Conservation (phyloP, 2,113 vertebrate genomes). For the Regulus satrapa region DNA sequence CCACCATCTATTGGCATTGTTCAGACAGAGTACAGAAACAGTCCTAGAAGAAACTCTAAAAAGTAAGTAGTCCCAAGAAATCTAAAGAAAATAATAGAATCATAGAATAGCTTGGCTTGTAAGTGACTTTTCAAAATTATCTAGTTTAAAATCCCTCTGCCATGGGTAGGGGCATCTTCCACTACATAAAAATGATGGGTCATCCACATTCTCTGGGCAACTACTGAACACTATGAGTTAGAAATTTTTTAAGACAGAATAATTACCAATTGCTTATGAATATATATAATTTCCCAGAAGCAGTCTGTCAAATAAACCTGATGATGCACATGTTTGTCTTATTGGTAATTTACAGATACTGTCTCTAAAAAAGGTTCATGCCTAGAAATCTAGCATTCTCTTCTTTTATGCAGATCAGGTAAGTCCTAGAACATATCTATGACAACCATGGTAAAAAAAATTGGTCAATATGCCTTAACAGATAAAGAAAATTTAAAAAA, state of each 20-base stretch:
- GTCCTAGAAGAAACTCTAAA: not conserved
- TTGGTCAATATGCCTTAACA: not conserved
- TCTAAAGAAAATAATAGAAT: not conserved
- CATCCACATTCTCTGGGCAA: not conserved
- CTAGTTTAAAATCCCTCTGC: not conserved
- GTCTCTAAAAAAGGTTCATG: not conserved
- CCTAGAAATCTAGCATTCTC: not conserved
- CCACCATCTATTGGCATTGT: not conserved
- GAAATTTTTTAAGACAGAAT: not conserved
- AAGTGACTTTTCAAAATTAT: not conserved
- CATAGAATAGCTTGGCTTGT: not conserved
- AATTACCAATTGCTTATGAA: not conserved
- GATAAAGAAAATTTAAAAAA: not conserved
- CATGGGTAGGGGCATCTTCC: not conserved
- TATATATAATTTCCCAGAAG: not conserved
- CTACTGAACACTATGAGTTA: not conserved
- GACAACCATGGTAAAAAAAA: not conserved
- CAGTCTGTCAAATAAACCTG: not conserved
- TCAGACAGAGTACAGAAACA: not conserved
- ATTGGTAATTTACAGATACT: not conserved
- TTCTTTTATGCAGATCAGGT: not conserved
- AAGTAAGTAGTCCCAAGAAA: not conserved
- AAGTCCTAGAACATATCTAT: not conserved
- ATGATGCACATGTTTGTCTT: not conserved
- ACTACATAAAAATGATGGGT: not conserved